Evolutionary conservation across 2,888 invertebrate genomes (phyloP), one percentile per base, ranked within the genome.

Genomic region (Cerastis rubricosa): DNA sequence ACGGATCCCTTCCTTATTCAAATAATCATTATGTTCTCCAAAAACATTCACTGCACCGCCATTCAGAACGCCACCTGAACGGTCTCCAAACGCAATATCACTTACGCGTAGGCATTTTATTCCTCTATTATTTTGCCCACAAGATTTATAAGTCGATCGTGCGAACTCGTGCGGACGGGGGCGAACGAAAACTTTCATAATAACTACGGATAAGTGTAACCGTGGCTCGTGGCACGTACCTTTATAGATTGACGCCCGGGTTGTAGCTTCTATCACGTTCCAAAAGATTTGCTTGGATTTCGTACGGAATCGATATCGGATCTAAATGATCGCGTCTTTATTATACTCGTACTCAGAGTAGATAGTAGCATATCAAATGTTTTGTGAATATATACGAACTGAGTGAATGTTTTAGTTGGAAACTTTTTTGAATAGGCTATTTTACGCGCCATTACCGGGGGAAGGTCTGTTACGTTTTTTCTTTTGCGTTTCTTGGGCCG

Each of bases 81-180:
- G 66, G 25, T 47, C 40, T 51, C 43, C 35, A 68, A 61, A 54
- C 47, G 76, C 81, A 85, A 86, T 86, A 80, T 79, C 81, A 82
- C 77, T 81, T 80, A 87, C 80, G 78, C 80, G 76, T 83, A 74
- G 78, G 76, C 81, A 87, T 87, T 86, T 80, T 77, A 86, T 88
- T 83, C 86, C 65, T 74, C 84, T 90, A 89, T 90, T 89, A 91
- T 90, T 91, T 89, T 85, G 86, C 81, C 63, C 64, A 45, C 59
- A 79, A 86, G 91, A 91, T 92, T 91, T 90, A 91, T 90, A 91
- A 90, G 89, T 87, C 81, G 87, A 84, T 88, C 90, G 89, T 89
- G 89, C 85, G 82, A 87, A 88, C 83, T 90, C 84, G 82, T 79
- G 79, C 78, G 80, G 76, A 76, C 78, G 78, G 81, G 74, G 75